Base-by-base conservation (phyloP, 2,113 vertebrate species). In the Neolamprologus caudopunctatus region DNA sequence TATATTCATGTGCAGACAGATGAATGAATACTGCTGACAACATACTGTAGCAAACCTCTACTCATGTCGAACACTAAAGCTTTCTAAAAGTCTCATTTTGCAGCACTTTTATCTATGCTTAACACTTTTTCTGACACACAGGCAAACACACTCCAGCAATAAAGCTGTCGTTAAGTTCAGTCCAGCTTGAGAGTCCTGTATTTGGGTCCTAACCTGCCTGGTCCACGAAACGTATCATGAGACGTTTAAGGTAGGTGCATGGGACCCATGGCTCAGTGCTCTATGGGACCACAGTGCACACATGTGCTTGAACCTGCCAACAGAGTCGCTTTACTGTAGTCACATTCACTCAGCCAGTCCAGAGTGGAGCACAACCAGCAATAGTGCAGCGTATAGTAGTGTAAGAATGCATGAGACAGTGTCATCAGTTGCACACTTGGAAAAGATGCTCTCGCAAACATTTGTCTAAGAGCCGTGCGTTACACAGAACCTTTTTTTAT, bases 151-250 rank as follows among this genome's bases (percentile, higher is more conserved):
- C 3, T 63, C 58, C 58, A 63, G 28, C 28, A 19, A 7, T 63
- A 63, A 1, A 33, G 58, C 9, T 63, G 28, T 11, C 33, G 58
- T 33, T 63, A 1, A 63, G 58, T 63, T 33, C 58, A 33, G 58
- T 19, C 58, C 58, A 61, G 16, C 28, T 0, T 33, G 2, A 61
- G 28, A 33, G 9, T 61, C 28, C 16, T 61, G 28, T 33, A 0
- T 11, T 11, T 63, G 58, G 58, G 16, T 63, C 58, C 58, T 63
- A 19, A 11, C 2, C 31, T 63, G 6, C 58, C 9, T 35, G 58
- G 31, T 7, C 57, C 28, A 61, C 9, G 2, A 28, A 61, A 61
- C 3, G 2, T 61, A 61, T 61, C 5, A 61, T 3, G 57, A 63
- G 58, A n/a, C 6, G 1, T 63, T 35, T 63, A 35, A 63, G 58